phyloP scores from a whole-genome alignment of 2,888 invertebrate genomes.

The Anarsia innoxiella region DNA sequence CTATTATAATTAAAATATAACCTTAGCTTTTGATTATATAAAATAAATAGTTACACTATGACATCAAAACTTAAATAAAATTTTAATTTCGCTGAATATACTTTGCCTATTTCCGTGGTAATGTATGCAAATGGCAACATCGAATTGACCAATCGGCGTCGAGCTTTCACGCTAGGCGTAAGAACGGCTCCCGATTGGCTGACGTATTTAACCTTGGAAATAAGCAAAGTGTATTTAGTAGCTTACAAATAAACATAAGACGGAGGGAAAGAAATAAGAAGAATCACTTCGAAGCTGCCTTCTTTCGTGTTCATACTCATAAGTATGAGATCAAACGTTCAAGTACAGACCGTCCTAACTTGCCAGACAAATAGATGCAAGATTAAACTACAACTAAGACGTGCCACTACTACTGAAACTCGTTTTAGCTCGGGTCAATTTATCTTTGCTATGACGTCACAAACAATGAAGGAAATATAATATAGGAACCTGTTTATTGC shows the following conservation, averaged over 20 bases:
- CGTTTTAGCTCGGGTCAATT: too few species aligned
- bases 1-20: slow-evolving; percentile 24
- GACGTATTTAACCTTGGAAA: too few species aligned
- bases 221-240: too few species aligned
- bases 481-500: too few species aligned
- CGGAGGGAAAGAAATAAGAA: slow-evolving; percentile 55
- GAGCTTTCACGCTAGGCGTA: too few species aligned
- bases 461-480: too few species aligned
- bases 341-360: slow-evolving; percentile 13
- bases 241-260: slow-evolving; percentile 27
- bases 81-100: too few species aligned
- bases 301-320: slow-evolving; percentile 14
- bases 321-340: slow-evolving; percentile 10
- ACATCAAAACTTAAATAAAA: slow-evolving; percentile 15
- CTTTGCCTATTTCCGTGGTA: too few species aligned
- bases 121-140: too few species aligned
- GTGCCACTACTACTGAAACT: slow-evolving; percentile 1
- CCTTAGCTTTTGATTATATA: slow-evolving; percentile 30
- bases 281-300: slow-evolving; percentile 33
- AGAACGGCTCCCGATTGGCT: too few species aligned
- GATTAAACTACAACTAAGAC: not conserved
- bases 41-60: slow-evolving; percentile 59
- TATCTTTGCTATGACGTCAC: too few species aligned
- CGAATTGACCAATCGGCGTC: too few species aligned
- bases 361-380: not conserved